These are phyloP conservation scores for Drosophila heteroneura DNA, from an alignment of 2,888 invertebrate genomes.

Conservation along the genomic window DNA sequence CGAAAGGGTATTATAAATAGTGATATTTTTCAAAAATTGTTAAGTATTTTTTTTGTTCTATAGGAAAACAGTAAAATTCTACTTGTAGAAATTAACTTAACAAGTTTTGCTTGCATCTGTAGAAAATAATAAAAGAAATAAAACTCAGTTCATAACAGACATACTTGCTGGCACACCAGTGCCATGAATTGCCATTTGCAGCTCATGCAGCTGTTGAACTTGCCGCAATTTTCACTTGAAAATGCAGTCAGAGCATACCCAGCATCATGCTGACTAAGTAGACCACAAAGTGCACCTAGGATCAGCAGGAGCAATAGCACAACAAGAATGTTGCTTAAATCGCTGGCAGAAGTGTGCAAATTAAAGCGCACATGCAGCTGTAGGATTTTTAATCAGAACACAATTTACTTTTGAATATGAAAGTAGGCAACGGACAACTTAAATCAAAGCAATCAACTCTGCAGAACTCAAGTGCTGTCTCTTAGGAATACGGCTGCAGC, in stretches of 20 bases:
- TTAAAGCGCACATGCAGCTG: conserved; percentile 44
- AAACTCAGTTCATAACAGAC: conserved; percentile 29
- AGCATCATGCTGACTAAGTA: conserved; percentile 42
- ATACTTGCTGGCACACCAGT: conserved; percentile 18
- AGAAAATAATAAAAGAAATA: conserved; percentile 11
- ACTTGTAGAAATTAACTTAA: background rate
- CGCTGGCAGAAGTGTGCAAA: conserved; percentile 28
- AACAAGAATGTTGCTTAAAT: conserved; percentile 19
- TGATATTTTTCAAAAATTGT: background rate
- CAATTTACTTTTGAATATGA: conserved; percentile 51
- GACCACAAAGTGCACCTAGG: conserved; percentile 1
- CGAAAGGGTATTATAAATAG: background rate
- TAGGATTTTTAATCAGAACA: conserved; percentile 55
- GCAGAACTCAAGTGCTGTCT: conserved; percentile 25
- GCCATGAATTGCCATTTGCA: conserved; percentile 42
- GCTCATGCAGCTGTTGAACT: conserved; percentile 27
- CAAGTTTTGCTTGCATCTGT: background rate
- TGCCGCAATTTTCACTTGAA: conserved; percentile 51
- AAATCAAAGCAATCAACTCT: conserved; percentile 58
- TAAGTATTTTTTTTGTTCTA: background rate
- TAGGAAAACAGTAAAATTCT: background rate
- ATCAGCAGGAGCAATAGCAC: conserved; percentile 12
- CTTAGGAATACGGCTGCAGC: background rate
- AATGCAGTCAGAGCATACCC: conserved; percentile 23
- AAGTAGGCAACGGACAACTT: conserved; percentile 44